Base-by-base conservation (phyloP, 2,797 vertebrate species). In the Synaphobranchus kaupii region DNA sequence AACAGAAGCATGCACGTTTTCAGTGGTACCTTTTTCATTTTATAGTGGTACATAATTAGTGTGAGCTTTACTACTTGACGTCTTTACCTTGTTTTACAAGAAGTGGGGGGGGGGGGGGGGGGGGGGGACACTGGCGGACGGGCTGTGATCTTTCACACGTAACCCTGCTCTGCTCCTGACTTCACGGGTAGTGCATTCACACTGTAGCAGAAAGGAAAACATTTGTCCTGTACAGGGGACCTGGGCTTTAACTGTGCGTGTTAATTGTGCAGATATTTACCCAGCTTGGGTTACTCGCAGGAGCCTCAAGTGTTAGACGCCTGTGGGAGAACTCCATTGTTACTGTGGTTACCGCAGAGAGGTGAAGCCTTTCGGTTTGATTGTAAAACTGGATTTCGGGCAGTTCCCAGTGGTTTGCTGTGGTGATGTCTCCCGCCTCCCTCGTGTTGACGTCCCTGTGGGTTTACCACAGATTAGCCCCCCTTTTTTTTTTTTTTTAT, bases 391-490 rank as follows among this genome's bases (percentile, higher is more conserved):
- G 17, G 7, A 44, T 80, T 48, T 47, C 47, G 20, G 39, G 20
- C 44, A 80, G 76, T n/a, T 1, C 15, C 3, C 76, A 80, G 17
- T 50, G 34, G 22, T 17, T 20, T 4, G n/a, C 31, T 44, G 39
- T 52, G 44, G 80, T 31, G 1, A 8, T 13, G 22, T 13, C 5
- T 1, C 47, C 22, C 50, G 10, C 39, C 9, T 28, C 9, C 4
- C n/a, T 3, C 34, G 25, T 83, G 80, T 28, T 56, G 12, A 17
- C n/a, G 5, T 25, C 47, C 25, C 9, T 4, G 20, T 78, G 73
- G 73, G 34, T 80, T 80, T 80, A 80, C 44, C 47, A 12, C 39
- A 48, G 76, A 80, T 80, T 48, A 80, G 76, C 44, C 76, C 76
- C 76, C 39, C 39, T 47, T 15, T 78, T 78, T 39, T 39, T 47